phyloP scores from a whole-genome alignment of 1,140 invertebrate species.

The Branchinecta lindahli region DNA sequence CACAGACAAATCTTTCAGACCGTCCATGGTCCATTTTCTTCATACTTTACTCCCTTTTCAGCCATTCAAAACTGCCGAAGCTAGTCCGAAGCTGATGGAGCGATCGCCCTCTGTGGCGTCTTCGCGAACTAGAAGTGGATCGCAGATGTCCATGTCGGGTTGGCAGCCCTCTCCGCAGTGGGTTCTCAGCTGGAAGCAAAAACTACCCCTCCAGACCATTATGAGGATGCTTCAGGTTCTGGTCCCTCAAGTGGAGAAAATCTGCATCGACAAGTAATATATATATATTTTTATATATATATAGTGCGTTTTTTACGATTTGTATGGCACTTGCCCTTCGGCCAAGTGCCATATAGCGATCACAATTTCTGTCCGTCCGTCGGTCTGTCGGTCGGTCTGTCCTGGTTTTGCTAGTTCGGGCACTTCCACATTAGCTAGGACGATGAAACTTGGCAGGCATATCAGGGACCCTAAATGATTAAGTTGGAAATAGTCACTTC shows the following conservation, averaged over 20 bases:
- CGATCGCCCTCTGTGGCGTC: neutral
- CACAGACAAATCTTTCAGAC: no score
- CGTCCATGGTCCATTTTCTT: neutral
- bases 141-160: neutral
- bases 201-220: constrained; percentile 93
- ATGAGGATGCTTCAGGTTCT: constrained; percentile 96
- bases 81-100: neutral
- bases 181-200: constrained; percentile 92
- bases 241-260: constrained; percentile 98
- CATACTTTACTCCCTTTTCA: neutral
- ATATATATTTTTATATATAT: neutral
- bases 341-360: no score
- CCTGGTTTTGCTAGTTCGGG: no score
- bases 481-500: no score
- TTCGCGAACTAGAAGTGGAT: neutral
- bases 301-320: no score
- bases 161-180: constrained; percentile 83
- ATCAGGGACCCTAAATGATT: no score
- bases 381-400: no score
- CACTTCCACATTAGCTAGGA: no score
- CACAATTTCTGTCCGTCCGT: no score
- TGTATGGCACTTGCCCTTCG: no score
- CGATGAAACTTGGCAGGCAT: no score
- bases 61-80: neutral
- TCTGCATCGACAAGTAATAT: constrained; percentile 95